Evolutionary conservation across 2,888 invertebrate genomes (phyloP).

Genomic region (Taphrorychus bicolor): DNA sequence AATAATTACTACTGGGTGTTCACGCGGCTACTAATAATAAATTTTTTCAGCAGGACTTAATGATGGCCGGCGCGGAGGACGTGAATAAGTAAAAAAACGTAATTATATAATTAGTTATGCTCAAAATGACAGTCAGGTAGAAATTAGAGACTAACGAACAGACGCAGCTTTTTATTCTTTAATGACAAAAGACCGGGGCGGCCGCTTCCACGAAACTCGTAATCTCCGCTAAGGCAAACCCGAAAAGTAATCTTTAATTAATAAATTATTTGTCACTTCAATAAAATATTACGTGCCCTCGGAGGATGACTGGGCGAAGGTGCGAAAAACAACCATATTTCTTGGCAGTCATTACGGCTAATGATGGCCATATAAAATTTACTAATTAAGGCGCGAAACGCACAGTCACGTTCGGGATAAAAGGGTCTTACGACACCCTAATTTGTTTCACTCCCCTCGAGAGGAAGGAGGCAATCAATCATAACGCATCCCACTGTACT

Average conservation of each 20-base stretch:
- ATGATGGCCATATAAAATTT: constrained; percentile 45
- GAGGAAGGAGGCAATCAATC: constrained; percentile 4
- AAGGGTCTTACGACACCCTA: constrained; percentile 42
- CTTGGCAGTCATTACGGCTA: constrained; percentile 35
- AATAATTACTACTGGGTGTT: constrained; percentile 41
- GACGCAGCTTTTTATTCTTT: constrained; percentile 50
- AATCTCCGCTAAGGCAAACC: background rate
- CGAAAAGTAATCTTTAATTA: background rate
- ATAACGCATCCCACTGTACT: background rate
- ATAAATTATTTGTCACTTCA: background rate
- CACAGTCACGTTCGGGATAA: constrained; percentile 44
- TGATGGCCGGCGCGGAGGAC: constrained; percentile 35
- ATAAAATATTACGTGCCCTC: background rate
- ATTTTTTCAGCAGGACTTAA: constrained; percentile 35
- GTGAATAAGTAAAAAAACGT: constrained; percentile 50
- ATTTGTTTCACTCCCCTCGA: constrained; percentile 40
- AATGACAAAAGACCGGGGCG: constrained; percentile 49
- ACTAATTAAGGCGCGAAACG: constrained; percentile 45
- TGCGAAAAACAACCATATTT: constrained; percentile 23
- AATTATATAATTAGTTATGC: constrained; percentile 61
- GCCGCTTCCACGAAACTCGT: background rate
- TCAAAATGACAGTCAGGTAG: constrained; percentile 59
- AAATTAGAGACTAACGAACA: constrained; percentile 49
- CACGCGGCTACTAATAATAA: constrained; percentile 37
- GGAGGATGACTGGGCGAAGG: constrained; percentile 8